A percentile compares a stretch with the other conserved stretches of the same genome.
Evolutionary conservation across 2,113 vertebrate genomes (phyloP).

Genomic region (Egretta garzetta): DNA sequence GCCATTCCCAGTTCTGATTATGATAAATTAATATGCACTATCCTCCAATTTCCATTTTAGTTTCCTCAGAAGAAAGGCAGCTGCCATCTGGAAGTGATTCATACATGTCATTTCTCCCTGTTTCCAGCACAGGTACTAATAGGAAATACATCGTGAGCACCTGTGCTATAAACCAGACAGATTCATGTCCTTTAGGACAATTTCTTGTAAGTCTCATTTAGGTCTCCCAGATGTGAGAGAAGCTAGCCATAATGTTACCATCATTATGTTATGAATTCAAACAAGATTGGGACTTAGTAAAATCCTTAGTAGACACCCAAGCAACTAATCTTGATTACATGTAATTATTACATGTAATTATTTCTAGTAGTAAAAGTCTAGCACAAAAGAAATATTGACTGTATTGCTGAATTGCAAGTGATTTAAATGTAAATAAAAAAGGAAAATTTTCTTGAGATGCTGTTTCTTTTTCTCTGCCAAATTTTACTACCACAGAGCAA

Average conservation of each 20-base stretch:
- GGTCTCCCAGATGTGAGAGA: background rate
- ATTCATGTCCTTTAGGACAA: background rate
- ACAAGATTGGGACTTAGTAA: background rate
- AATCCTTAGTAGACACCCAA: background rate
- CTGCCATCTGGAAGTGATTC: background rate
- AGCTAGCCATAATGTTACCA: background rate
- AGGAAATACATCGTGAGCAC: background rate
- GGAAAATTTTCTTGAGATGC: background rate
- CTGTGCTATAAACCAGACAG: background rate
- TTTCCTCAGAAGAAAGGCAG: background rate
- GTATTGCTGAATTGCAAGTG: background rate
- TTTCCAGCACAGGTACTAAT: background rate
- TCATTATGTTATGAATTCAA: background rate
- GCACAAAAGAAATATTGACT: background rate
- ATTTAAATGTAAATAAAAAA: background rate
- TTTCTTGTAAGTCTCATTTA: background rate
- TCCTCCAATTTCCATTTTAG: background rate
- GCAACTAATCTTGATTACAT: background rate
- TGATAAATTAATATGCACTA: background rate
- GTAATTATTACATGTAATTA: background rate
- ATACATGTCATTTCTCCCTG: background rate
- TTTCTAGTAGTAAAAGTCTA: background rate
- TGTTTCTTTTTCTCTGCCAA: background rate
- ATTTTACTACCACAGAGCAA: background rate
- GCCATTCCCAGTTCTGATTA: background rate